Evolutionary conservation across 2,113 vertebrate genomes (phyloP), one percentile per base, ranked within the genome.

Genomic region (Chionomys nivalis): DNA sequence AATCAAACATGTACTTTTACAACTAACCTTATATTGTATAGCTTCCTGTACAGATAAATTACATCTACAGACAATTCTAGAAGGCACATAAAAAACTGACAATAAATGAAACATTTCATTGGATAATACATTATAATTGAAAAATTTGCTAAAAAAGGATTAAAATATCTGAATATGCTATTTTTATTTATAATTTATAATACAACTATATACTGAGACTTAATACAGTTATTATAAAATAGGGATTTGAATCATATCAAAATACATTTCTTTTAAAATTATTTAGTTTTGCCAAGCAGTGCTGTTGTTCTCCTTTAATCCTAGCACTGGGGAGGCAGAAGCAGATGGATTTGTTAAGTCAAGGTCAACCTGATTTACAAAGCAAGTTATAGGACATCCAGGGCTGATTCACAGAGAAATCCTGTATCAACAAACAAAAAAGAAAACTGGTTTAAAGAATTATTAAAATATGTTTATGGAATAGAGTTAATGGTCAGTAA

Each of bases 121-220:
- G 10, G 61, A 97, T 52, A 94, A 86, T 76, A 68, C 0, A n/a
- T 61, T 26, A 33, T 72, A 87, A 42, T 42, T 87, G 61, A 75
- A 95, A 47, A 68, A 86, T 94, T 89, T 93, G 9, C 3, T 89
- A 61, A 87, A 92, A 91, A 7, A 65, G 2, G 17, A 94, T 11
- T 9, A 93, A 96, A 33, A 75, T 68, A 16, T 55, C 13, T 5
- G 79, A 94, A 65, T 66, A 23, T 72, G 65, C n/a, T 73, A 36
- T 73, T 65, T 31, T 87, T 92, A 77, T 19, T 36, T 11, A 55
- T 76, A 82, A 94, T 23, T 31, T 47, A 5, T 31, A 78, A 33
- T 70, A 55, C 31, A 65, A 58, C 44, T 77, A 44, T 26, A 44
- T 68, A 33, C 31, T 52, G 33, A 66, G 6, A 55, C 2, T 36